Evolutionary conservation across 2,797 vertebrate species (phyloP).

Genomic region (Botia kubotai): DNA sequence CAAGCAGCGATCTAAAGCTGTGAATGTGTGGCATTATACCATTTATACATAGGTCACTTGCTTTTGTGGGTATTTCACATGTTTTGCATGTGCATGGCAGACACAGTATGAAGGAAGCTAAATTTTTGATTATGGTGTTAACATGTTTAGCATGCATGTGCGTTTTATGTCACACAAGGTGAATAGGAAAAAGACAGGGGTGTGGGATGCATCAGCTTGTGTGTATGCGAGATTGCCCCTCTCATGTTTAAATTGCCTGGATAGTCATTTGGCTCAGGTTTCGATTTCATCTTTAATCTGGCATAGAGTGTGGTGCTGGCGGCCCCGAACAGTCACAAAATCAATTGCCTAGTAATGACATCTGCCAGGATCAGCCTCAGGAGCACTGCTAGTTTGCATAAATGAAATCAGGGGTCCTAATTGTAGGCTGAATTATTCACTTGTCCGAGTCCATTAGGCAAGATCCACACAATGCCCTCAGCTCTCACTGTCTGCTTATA

Average conservation of each 20-base stretch:
- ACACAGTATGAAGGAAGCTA: neutral
- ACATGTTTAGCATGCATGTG: conserved; percentile 16
- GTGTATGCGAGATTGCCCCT: conserved; percentile 63
- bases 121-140: neutral
- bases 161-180: conserved; percentile 30
- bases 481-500: conserved; percentile 74
- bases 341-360: conserved; percentile 87
- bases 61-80: neutral
- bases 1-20: conserved; percentile 27
- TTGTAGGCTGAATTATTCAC: conserved; percentile 85
- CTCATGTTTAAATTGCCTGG: conserved; percentile 77
- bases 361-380: conserved; percentile 79
- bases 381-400: conserved; percentile 79
- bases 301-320: conserved; percentile 70
- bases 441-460: conserved; percentile 76
- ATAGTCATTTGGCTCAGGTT: conserved; percentile 77
- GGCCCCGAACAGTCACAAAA: conserved; percentile 80
- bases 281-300: conserved; percentile 78
- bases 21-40: neutral
- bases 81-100: neutral
- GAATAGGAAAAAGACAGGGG: conserved; percentile 3
- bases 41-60: neutral
- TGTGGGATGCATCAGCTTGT: neutral
- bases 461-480: conserved; percentile 68
- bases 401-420: conserved; percentile 84